phyloP scores from a whole-genome alignment of 1,140 invertebrate species.

The Zaprionus vittiger region DNA sequence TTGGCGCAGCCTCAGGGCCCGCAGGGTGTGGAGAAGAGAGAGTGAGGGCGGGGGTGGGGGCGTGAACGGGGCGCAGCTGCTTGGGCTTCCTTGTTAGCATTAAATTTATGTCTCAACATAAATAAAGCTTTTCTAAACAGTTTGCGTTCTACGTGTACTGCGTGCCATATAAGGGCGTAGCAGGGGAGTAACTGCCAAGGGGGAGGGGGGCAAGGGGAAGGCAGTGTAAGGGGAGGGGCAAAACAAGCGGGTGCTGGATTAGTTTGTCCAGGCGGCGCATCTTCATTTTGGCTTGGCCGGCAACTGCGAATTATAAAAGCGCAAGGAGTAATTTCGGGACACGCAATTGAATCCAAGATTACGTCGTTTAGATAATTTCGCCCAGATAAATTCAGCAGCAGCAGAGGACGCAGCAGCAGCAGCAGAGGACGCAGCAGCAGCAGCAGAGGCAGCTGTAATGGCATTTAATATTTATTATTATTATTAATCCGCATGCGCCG shows the following conservation, averaged over 20 bases:
- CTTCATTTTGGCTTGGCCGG: constrained; percentile 27
- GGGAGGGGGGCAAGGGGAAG: neutral
- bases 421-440: no score
- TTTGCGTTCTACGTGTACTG: constrained; percentile 58
- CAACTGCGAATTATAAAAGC: constrained; percentile 26
- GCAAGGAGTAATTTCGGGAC: constrained; percentile 48
- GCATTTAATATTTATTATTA: constrained; percentile 83
- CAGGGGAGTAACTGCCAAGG: neutral
- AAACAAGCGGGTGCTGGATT: constrained; percentile 30
- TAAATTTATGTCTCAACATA: constrained; percentile 78
- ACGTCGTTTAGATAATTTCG: constrained; percentile 79
- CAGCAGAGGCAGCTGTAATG: constrained; percentile 61
- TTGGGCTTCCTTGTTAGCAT: constrained; percentile 70
- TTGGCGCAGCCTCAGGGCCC: constrained; percentile 32
- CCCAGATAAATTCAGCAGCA: constrained; percentile 62
- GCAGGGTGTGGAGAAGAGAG: no score
- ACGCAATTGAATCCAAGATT: constrained; percentile 77
- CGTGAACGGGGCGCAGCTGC: constrained; percentile 47
- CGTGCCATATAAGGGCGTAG: constrained; percentile 24
- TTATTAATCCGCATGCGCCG: constrained; percentile 75
- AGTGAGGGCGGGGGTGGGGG: neutral
- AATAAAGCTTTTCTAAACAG: constrained; percentile 82
- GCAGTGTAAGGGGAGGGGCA: neutral
- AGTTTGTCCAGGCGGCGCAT: constrained; percentile 36
- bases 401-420: neutral